phyloP scores from a whole-genome alignment of 1,140 invertebrate genomes.

The Andricus grossulariae region DNA sequence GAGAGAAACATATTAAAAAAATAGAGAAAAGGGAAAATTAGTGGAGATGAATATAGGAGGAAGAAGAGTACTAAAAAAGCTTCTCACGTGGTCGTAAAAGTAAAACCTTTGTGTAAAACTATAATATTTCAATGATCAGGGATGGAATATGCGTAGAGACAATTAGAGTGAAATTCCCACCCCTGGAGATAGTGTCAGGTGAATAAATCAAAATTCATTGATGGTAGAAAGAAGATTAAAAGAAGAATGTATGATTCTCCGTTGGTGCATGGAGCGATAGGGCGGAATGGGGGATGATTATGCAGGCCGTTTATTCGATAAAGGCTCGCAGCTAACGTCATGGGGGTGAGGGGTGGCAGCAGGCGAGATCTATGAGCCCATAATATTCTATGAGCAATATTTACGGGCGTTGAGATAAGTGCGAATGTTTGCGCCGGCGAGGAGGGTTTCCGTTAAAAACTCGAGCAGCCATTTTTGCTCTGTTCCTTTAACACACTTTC shows the following conservation, averaged over 20 bases:
- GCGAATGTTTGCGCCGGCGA: conserved; percentile 64
- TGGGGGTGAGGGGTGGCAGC: conserved; percentile 45
- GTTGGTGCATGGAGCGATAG: conserved; percentile 39
- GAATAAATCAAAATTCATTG: conserved; percentile 45
- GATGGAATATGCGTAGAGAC: background rate
- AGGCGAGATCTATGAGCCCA: conserved; percentile 66
- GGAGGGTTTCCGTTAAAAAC: conserved; percentile 48
- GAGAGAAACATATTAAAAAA: no score
- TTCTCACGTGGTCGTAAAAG: no score
- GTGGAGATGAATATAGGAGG: no score
- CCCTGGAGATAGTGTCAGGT: background rate
- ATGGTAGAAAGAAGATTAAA: conserved; percentile 13
- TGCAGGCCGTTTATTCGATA: conserved; percentile 70
- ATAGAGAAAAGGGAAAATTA: no score
- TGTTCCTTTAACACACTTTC: conserved; percentile 44
- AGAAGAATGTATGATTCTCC: conserved; percentile 45
- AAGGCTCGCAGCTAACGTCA: conserved; percentile 63
- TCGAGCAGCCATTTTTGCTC: conserved; percentile 36
- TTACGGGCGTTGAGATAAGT: conserved; percentile 70
- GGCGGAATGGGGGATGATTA: conserved; percentile 61
- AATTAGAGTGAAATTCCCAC: background rate
- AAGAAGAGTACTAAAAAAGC: no score
- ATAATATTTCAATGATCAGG: conserved; percentile 2
- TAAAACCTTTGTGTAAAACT: background rate
- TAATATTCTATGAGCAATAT: conserved; percentile 73